Conservation (phyloP, 2,797 vertebrate species). For the Lepidocolaptes lacrymiger region DNA sequence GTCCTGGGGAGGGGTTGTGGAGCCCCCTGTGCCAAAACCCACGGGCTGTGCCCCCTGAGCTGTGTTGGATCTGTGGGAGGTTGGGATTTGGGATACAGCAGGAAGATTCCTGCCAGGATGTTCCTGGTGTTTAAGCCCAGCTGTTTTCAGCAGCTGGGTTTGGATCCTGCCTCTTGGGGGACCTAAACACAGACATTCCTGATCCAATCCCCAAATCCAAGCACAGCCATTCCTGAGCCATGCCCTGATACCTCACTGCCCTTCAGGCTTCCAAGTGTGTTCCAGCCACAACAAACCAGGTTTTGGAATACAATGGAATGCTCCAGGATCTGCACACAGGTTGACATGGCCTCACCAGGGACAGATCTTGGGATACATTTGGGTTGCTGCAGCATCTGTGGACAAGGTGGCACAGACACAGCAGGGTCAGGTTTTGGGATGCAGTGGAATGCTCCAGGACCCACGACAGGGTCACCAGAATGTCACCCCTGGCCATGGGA, state of each 20-base stretch:
- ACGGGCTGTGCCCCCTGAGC: too few relatives aligned
- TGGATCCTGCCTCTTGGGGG: not conserved
- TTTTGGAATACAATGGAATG: too few relatives aligned
- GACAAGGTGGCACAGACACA: too few relatives aligned
- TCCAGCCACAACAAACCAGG: not conserved
- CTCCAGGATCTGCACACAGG: too few relatives aligned
- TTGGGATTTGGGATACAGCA: not conserved
- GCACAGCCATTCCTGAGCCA: not conserved
- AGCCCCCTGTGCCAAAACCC: too few relatives aligned
- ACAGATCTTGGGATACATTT: too few relatives aligned
- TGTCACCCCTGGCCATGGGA: accelerated
- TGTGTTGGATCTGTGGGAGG: too few relatives aligned
- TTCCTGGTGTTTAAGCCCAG: not conserved
- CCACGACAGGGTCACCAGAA: too few relatives aligned
- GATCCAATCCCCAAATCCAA: not conserved
- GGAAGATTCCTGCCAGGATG: not conserved
- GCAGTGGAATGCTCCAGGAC: too few relatives aligned
- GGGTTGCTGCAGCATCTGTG: too few relatives aligned
- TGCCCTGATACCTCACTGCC: not conserved
- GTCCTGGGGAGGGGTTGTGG: not conserved
- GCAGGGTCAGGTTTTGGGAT: too few relatives aligned
- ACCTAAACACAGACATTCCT: not conserved
- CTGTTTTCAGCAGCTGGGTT: not conserved
- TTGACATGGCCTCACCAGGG: too few relatives aligned
- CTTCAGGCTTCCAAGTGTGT: not conserved